A percentile compares a stretch with the other conserved stretches of the same genome.
phyloP scores from a whole-genome alignment of 2,888 invertebrate species.

The Cacoxenus indagator region DNA sequence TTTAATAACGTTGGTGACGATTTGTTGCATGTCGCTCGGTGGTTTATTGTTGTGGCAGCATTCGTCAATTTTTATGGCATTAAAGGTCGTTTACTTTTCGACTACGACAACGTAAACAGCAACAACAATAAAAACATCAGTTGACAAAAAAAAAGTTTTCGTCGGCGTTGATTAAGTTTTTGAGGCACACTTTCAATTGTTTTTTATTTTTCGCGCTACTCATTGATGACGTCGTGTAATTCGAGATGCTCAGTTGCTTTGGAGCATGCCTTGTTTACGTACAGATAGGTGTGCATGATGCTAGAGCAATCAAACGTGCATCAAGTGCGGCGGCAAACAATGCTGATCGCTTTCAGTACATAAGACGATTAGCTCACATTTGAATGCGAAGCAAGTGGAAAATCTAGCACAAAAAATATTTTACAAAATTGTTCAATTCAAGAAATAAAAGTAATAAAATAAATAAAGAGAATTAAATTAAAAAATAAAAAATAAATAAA shows the following conservation, averaged over 20 bases:
- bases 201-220: background rate
- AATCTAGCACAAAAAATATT: background rate
- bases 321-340: conserved; percentile 4
- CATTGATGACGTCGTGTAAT: conserved; percentile 11
- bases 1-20: conserved; percentile 43
- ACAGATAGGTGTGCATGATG: background rate
- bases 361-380: background rate
- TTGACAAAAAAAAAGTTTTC: background rate
- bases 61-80: conserved; percentile 55
- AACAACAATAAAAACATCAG: conserved; percentile 29
- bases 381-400: background rate
- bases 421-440: too few species aligned
- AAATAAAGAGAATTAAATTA: background rate
- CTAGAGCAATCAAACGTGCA: background rate
- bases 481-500: too few species aligned
- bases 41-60: conserved; percentile 20
- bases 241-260: background rate
- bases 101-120: conserved; percentile 47
- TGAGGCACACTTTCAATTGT: conserved; percentile 20
- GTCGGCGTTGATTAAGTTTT: background rate
- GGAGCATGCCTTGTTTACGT: background rate
- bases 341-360: background rate
- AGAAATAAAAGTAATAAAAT: background rate
- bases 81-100: conserved; percentile 70
- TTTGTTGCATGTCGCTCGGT: conserved; percentile 48